Evolutionary conservation across 2,797 vertebrate species (phyloP).

Genomic region (Hypotaenidia philippensis): DNA sequence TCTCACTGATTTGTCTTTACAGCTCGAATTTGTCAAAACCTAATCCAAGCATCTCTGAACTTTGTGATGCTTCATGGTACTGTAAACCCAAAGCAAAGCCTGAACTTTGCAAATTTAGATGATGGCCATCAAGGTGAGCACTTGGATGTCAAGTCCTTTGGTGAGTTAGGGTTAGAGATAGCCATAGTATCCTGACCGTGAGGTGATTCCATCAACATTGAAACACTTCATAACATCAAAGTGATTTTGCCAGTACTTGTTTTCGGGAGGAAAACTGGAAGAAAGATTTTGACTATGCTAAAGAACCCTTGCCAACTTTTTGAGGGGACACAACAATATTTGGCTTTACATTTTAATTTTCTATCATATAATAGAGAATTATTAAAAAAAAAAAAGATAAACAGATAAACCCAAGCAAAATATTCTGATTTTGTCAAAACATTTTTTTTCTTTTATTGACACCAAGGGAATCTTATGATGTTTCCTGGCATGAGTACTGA

Average conservation of each 20-base stretch:
- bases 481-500: constrained; percentile 22
- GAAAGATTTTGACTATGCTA: background rate
- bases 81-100: background rate
- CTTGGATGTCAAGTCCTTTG: background rate
- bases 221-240: background rate
- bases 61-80: background rate
- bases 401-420: background rate
- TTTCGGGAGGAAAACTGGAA: background rate
- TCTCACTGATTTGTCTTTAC: background rate
- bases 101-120: background rate
- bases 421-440: constrained; percentile 42
- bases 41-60: background rate
- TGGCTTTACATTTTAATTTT: constrained; percentile 26
- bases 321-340: background rate
- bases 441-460: constrained; percentile 30
- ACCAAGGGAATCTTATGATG: background rate
- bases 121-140: rapidly evolving
- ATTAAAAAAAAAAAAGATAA: background rate
- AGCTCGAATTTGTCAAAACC: background rate
- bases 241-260: background rate
- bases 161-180: background rate
- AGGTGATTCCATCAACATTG: background rate
- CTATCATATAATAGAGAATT: background rate
- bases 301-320: background rate
- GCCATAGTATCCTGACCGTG: background rate